Evolutionary conservation across 2,113 vertebrate genomes (phyloP).

Genomic region (Microcebus jonahi): DNA sequence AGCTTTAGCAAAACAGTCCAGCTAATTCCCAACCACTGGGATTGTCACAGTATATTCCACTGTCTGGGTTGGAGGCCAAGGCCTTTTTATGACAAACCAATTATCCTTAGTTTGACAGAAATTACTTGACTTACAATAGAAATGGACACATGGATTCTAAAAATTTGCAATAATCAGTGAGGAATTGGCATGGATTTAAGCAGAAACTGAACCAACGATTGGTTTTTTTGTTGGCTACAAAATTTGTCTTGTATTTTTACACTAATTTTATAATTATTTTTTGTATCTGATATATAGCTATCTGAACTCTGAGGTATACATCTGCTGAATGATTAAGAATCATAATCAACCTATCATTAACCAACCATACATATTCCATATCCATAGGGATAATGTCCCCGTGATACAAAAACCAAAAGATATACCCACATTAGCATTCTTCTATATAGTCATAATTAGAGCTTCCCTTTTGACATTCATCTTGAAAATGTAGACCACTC

Average conservation of each 20-base stretch:
- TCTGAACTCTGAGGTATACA: background rate
- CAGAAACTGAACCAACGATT: background rate
- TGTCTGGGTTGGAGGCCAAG: background rate
- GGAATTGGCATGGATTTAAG: background rate
- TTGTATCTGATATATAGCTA: background rate
- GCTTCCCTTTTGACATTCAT: background rate
- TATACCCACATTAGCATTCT: background rate
- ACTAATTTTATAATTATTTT: background rate
- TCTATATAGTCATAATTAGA: background rate
- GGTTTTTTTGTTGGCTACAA: background rate
- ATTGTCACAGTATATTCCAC: background rate
- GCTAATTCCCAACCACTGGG: background rate
- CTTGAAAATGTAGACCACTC: background rate
- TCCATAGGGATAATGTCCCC: background rate
- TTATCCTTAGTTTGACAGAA: slow-evolving; percentile 10
- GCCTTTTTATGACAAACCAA: background rate
- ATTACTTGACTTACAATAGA: slow-evolving; percentile 8
- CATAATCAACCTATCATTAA: background rate
- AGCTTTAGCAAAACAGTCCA: background rate
- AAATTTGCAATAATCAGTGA: background rate
- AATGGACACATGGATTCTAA: background rate
- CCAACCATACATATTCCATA: background rate
- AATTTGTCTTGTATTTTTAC: background rate
- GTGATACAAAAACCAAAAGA: background rate
- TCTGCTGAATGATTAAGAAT: background rate